Base-by-base conservation (phyloP, 1,140 invertebrate species). In the Sycophila sp. region DNA sequence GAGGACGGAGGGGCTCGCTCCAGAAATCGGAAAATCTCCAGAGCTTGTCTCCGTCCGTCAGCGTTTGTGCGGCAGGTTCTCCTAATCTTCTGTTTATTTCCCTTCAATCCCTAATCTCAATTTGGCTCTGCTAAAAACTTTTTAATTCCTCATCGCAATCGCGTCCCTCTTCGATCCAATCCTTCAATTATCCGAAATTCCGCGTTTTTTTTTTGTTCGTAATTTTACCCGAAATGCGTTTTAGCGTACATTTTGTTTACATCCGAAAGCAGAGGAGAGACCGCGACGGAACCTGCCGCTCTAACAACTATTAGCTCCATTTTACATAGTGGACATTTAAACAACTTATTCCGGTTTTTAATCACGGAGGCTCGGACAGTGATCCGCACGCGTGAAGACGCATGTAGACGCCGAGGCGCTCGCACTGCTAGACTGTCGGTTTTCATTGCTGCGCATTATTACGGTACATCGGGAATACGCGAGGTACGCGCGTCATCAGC, bases 291-390 rank as follows among this genome's bases (percentile, higher is more conserved):
- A 78, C 72, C 79, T 79, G 34, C 74, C 80, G 82, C 74, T 78
- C 83, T 83, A 83, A 78, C 73, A 80, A 79, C 84, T 86, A 85
- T 84, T 72, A 80, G 76, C 78, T 83, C 81, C 79, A 75, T 85
- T 59, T 85, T 84, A 85, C 85, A 84, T 85, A 86, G 79, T 85
- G 84, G 83, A 86, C 82, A 86, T 86, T 85, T 74, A 86, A 86
- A 86, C 81, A 86, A 86, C 84, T 86, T 86, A 86, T 86, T 86
- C 85, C 85, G 85, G 85, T 86, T 86, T 86, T 84, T 85, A 86
- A 86, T 84, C 79, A 85, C 83, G 84, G 84, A 86, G 84, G 82
- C 84, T 85, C 85, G 83, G 79, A 71, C 72, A 68, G 68, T 63
- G 72, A 73, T 76, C 78, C 79, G 40, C 60, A 73, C 82, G 81